Percentiles rank a stretch among this genome's conserved stretches.
phyloP scores from a whole-genome alignment of 2,797 vertebrate genomes.

The Schizopygopsis pylzovi region DNA sequence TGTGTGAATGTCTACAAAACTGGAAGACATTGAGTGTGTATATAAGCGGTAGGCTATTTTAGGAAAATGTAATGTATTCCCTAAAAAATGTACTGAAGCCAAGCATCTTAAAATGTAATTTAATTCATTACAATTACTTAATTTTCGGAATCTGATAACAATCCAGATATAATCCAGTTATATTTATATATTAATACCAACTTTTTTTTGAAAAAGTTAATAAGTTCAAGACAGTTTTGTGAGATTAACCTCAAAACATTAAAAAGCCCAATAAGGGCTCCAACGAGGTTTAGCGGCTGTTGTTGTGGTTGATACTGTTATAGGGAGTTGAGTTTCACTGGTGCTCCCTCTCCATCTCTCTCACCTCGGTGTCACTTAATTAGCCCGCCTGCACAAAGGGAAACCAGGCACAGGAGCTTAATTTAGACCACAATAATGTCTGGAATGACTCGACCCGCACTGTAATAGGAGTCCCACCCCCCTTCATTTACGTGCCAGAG shows the following conservation, averaged over 20 bases:
- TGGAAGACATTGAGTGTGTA: too few relatives aligned
- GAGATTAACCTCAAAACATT: not conserved
- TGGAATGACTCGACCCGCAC: constrained; percentile 68
- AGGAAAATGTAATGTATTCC: too few relatives aligned
- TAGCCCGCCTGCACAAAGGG: constrained; percentile 70
- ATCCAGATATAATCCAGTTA: too few relatives aligned
- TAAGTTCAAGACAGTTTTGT: not conserved
- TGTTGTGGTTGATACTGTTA: constrained; percentile 38
- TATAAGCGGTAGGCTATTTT: too few relatives aligned
- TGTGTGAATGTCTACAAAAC: too few relatives aligned
- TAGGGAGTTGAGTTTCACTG: constrained; percentile 61
- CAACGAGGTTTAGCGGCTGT: constrained; percentile 26
- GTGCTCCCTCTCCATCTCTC: constrained; percentile 63
- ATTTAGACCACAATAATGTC: constrained; percentile 77
- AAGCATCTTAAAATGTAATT: too few relatives aligned
- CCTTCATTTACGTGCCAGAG: constrained; percentile 70
- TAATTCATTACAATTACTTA: too few relatives aligned
- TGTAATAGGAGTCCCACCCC: constrained; percentile 63
- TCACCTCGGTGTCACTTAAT: constrained; percentile 74
- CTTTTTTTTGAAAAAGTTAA: not conserved
- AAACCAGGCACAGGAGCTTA: constrained; percentile 77
- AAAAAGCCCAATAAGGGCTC: not conserved
- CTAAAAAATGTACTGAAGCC: too few relatives aligned
- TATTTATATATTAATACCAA: too few relatives aligned
- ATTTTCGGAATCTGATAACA: too few relatives aligned